phyloP scores from a whole-genome alignment of 1,140 invertebrate genomes.

The Nylanderia fulva region DNA sequence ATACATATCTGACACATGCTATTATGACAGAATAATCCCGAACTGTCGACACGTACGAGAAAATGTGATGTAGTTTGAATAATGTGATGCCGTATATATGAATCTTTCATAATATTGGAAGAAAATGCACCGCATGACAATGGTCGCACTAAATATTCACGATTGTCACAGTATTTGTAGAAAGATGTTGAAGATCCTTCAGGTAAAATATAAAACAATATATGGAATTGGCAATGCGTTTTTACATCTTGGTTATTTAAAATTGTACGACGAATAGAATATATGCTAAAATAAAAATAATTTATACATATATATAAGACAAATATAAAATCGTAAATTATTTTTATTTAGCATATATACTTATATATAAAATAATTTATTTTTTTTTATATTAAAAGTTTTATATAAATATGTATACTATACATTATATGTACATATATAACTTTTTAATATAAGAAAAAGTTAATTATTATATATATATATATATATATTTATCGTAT shows the following conservation, averaged over 20 bases:
- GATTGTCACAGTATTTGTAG: background rate
- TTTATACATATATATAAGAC: no score
- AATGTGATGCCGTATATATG: conserved; percentile 36
- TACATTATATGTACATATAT: no score
- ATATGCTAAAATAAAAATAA: no score
- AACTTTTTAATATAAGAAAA: no score
- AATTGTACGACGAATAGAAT: background rate
- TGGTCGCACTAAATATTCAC: conserved; percentile 51
- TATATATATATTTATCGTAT: no score
- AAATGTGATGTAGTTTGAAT: conserved; percentile 51
- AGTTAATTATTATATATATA: no score
- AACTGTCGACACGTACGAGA: conserved; percentile 39
- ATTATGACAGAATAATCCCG: conserved; percentile 45
- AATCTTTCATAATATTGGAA: conserved; percentile 57
- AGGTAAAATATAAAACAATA: background rate
- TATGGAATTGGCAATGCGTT: background rate
- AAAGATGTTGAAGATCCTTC: background rate
- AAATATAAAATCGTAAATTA: no score
- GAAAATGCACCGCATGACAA: conserved; percentile 25
- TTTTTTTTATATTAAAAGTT: no score
- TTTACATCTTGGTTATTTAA: background rate
- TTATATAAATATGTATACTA: no score
- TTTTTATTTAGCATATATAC: no score
- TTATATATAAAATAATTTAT: no score
- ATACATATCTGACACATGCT: conserved; percentile 10